Conservation (phyloP, 2,797 vertebrate genomes). For the Eutrigla gurnardus region DNA sequence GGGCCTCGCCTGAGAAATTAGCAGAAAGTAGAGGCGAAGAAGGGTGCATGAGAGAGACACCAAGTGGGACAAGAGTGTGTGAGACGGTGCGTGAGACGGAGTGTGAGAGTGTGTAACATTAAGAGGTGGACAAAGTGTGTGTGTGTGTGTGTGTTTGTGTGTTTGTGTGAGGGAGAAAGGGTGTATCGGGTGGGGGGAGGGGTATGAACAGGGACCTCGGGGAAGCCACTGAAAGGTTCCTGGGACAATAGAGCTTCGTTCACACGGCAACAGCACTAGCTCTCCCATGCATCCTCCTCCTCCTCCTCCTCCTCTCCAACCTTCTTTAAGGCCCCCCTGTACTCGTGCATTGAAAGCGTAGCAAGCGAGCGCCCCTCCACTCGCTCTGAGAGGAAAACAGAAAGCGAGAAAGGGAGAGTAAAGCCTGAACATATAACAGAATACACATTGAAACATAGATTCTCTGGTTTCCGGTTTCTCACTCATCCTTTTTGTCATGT, state of each 20-base stretch:
- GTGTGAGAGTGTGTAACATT: slow-evolving; percentile 53
- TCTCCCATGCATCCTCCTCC: slow-evolving; percentile 83
- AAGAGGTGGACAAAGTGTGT: slow-evolving; percentile 47
- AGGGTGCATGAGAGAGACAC: slow-evolving; percentile 36
- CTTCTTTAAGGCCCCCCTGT: slow-evolving; percentile 74
- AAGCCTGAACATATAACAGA: slow-evolving; percentile 14
- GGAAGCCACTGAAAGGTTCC: slow-evolving; percentile 87
- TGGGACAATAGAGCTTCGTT: slow-evolving; percentile 87
- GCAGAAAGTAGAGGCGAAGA: slow-evolving; percentile 49
- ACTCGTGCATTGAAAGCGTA: slow-evolving; percentile 69
- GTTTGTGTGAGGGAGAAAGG: slow-evolving; percentile 33
- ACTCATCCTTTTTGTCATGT: slow-evolving; percentile 11
- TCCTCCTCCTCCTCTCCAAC: slow-evolving; percentile 53
- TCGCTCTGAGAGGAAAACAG: slow-evolving; percentile 41
- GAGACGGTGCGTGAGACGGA: slow-evolving; percentile 44
- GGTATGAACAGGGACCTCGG: slow-evolving; percentile 80
- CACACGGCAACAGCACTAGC: slow-evolving; percentile 85
- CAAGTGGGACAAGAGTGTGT: slow-evolving; percentile 37
- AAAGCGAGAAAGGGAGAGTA: slow-evolving; percentile 35
- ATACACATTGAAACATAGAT: slow-evolving; percentile 14
- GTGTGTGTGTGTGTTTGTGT: slow-evolving; percentile 36
- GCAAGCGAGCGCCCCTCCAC: slow-evolving; percentile 54
- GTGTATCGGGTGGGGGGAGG: slow-evolving; percentile 69
- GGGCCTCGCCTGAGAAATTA: slow-evolving; percentile 47
- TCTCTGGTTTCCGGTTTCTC: slow-evolving; percentile 24